Conservation (phyloP, 2,113 vertebrate species). For the Proteles cristata region DNA sequence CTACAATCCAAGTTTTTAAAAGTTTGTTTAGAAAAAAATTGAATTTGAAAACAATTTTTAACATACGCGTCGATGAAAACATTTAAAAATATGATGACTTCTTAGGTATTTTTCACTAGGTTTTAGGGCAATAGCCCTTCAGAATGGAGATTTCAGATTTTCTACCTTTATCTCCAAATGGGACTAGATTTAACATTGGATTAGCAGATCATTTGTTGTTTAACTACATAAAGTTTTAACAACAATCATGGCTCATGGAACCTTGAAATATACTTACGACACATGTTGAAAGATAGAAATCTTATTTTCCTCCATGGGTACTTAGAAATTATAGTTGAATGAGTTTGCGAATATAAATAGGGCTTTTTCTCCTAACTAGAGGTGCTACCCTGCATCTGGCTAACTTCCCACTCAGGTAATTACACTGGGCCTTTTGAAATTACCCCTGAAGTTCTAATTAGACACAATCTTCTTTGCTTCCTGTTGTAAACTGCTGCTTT, state of each 20-base stretch:
- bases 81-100: background rate
- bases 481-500: slow-evolving; percentile 68
- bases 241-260: slow-evolving; percentile 50
- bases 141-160: slow-evolving; percentile 4
- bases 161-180: slow-evolving; percentile 45
- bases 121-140: slow-evolving; percentile 10
- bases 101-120: slow-evolving; percentile 10
- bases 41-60: slow-evolving; percentile 28
- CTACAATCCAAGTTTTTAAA: background rate
- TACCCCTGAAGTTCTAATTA: slow-evolving; percentile 77
- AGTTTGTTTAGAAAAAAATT: slow-evolving; percentile 20
- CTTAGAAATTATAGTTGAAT: slow-evolving; percentile 77
- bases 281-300: slow-evolving; percentile 74
- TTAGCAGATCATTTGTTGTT: slow-evolving; percentile 70
- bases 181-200: slow-evolving; percentile 43
- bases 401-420: slow-evolving; percentile 73
- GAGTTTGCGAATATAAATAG: slow-evolving; percentile 69
- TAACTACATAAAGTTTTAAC: slow-evolving; percentile 71
- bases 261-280: slow-evolving; percentile 63
- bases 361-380: slow-evolving; percentile 56
- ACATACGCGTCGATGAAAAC: background rate
- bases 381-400: slow-evolving; percentile 72
- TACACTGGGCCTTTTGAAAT: slow-evolving; percentile 70
- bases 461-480: slow-evolving; percentile 73
- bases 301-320: slow-evolving; percentile 65